phyloP scores from a whole-genome alignment of 2,888 invertebrate genomes.

The Leuctra nigra region DNA sequence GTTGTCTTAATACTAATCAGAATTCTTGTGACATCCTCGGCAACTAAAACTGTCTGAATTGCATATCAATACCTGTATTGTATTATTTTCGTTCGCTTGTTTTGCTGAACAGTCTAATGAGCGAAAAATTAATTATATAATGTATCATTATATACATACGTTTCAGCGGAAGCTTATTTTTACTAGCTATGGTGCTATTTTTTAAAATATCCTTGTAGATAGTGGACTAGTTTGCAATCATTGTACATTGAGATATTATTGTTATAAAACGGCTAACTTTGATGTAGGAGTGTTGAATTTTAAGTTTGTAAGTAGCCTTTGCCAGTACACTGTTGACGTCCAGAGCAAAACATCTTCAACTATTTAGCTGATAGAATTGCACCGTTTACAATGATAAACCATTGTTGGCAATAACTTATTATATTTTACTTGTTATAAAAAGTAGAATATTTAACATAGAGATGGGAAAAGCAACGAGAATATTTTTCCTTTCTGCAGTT shows the following conservation, averaged over 20 bases:
- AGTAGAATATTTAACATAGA: neutral
- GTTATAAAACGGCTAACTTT: no score
- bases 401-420: conserved; percentile 27
- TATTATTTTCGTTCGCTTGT: neutral
- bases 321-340: conserved; percentile 20
- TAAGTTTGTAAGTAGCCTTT: conserved; percentile 14
- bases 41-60: neutral
- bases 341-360: no score
- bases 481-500: neutral
- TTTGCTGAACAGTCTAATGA: neutral
- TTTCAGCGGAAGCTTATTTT: conserved; percentile 26
- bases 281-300: no score
- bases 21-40: no score
- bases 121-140: neutral
- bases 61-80: neutral
- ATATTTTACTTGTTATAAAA: no score
- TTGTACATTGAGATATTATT: neutral
- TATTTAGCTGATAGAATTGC: conserved; percentile 14
- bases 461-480: neutral
- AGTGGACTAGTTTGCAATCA: neutral
- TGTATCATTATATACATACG: conserved; percentile 22
- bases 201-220: conserved; percentile 9
- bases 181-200: conserved; percentile 27
- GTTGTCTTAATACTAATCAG: no score
- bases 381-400: conserved; percentile 20